phyloP scores from a whole-genome alignment of 1,140 invertebrate species.

The Pseudomyrmex dendroicus region DNA sequence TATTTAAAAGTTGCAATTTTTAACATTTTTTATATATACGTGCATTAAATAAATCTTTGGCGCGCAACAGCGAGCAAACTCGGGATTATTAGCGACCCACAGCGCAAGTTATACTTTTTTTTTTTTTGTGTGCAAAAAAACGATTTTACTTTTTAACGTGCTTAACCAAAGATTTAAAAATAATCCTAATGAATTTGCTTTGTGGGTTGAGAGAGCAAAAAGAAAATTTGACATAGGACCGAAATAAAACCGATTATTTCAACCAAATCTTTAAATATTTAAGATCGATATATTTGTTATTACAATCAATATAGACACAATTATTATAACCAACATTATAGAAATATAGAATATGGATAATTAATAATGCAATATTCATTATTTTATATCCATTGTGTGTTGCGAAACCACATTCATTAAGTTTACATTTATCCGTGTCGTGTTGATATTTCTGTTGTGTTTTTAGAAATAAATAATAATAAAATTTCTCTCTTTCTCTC shows the following conservation, averaged over 20 bases:
- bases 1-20: no score
- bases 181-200: no score
- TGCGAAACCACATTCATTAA: constrained; percentile 27
- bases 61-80: no score
- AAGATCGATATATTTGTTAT: not conserved
- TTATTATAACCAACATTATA: constrained; percentile 11
- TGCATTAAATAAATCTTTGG: no score
- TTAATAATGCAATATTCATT: constrained; percentile 53
- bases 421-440: constrained; percentile 16
- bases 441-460: constrained; percentile 22
- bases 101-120: no score
- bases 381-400: constrained; percentile 7
- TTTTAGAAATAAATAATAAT: constrained; percentile 39
- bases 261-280: not conserved
- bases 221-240: no score
- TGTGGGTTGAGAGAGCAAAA: no score
- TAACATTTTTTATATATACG: no score
- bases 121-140: no score
- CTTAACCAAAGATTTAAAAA: no score
- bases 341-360: constrained; percentile 47
- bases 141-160: no score
- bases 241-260: constrained; percentile 28
- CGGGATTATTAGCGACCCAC: no score
- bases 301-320: constrained; percentile 27
- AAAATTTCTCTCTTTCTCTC: not conserved